Evolutionary conservation across 2,113 vertebrate genomes (phyloP).

Genomic region (Gambusia affinis): DNA sequence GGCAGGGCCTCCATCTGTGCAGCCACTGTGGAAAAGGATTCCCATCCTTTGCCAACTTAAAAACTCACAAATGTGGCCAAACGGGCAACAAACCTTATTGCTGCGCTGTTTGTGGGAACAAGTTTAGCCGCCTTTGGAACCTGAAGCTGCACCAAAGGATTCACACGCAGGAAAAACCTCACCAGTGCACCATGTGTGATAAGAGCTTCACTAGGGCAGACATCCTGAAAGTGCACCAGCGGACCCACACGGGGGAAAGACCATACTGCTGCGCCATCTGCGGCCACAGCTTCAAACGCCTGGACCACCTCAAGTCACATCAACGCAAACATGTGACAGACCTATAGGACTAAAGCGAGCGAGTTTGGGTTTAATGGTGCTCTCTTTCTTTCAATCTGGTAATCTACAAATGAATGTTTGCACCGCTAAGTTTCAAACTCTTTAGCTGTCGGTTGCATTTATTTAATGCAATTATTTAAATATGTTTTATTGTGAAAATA

Average conservation of each 20-base stretch:
- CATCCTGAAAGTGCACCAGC: slow-evolving; percentile 81
- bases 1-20: slow-evolving; percentile 83
- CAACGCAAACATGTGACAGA: slow-evolving; percentile 75
- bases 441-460: background rate
- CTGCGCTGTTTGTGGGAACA: slow-evolving; percentile 78
- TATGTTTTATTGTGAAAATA: background rate
- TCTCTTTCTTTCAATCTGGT: background rate
- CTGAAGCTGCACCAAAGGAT: slow-evolving; percentile 81
- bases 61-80: slow-evolving; percentile 79
- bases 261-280: slow-evolving; percentile 80
- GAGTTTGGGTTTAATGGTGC: background rate
- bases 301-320: slow-evolving; percentile 80
- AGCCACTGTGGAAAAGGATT: slow-evolving; percentile 84
- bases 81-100: slow-evolving; percentile 76
- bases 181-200: slow-evolving; percentile 78
- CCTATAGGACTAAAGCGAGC: slow-evolving; percentile 27
- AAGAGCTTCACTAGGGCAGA: slow-evolving; percentile 82
- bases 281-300: slow-evolving; percentile 80
- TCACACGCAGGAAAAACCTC: slow-evolving; percentile 82
- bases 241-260: slow-evolving; percentile 81
- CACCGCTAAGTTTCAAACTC: background rate
- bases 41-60: slow-evolving; percentile 79
- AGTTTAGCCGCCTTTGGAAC: slow-evolving; percentile 82
- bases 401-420: background rate
- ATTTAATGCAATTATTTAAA: background rate